phyloP scores from a whole-genome alignment of 1,140 invertebrate species.

The Drosophila sp. region DNA sequence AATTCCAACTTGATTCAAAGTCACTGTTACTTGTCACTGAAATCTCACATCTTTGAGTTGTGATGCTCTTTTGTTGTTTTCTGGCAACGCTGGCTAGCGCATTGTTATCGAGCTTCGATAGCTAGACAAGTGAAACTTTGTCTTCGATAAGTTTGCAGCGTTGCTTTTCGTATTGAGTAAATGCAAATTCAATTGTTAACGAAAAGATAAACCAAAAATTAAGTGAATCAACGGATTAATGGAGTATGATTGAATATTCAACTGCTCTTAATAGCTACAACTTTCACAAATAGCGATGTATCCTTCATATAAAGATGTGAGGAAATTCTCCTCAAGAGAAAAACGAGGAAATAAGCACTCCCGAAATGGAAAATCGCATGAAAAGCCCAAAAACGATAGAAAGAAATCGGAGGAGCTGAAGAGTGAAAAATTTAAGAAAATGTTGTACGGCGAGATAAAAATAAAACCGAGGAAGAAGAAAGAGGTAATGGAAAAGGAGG shows the following conservation, averaged over 20 bases:
- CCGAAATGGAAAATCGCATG: background rate
- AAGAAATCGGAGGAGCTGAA: background rate
- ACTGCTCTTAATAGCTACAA: too few relatives aligned
- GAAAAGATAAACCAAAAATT: background rate
- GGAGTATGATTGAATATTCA: too few relatives aligned
- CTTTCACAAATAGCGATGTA: background rate
- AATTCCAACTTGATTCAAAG: too few relatives aligned
- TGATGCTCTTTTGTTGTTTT: background rate
- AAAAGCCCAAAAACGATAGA: background rate
- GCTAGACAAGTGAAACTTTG: background rate
- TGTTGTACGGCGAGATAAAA: background rate
- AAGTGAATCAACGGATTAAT: background rate
- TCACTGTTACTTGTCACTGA: too few relatives aligned
- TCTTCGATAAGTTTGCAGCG: background rate
- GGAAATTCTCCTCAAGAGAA: background rate
- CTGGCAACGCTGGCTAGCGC: conserved; percentile 21
- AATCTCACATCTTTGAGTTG: too few relatives aligned
- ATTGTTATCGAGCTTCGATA: conserved; percentile 37
- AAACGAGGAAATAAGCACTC: background rate
- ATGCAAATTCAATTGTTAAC: background rate
- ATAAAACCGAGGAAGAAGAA: background rate
- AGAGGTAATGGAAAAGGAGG: conserved; percentile 29
- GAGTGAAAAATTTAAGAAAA: background rate
- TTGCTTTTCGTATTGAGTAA: background rate
- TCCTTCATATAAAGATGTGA: background rate